These are phyloP conservation scores for Pegoplata infirma DNA, from an alignment of 2,888 invertebrate species.

Conservation along the genomic window DNA sequence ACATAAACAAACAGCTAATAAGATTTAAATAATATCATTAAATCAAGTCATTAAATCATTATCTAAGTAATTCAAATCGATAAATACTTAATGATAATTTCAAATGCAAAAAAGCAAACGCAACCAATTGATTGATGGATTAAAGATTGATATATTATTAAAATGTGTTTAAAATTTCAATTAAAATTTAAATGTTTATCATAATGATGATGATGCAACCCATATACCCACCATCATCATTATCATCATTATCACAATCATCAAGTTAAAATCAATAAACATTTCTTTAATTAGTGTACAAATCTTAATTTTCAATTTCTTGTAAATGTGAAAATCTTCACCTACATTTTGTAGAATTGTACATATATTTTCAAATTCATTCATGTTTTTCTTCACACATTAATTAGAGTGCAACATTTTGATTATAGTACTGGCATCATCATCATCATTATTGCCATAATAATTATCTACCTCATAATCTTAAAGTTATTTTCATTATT, in stretches of 20 bases:
- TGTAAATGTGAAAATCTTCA: constrained; percentile 47
- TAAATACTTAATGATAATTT: constrained; percentile 5
- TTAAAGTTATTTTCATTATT: too few relatives aligned
- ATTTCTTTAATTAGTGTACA: constrained; percentile 33
- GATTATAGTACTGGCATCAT: background rate
- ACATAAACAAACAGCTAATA: constrained; percentile 11
- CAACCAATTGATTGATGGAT: background rate
- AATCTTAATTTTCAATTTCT: background rate
- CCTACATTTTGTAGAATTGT: constrained; percentile 36
- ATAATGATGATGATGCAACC: constrained; percentile 26
- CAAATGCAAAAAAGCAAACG: background rate
- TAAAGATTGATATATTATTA: constrained; percentile 6
- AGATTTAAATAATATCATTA: constrained; percentile 44
- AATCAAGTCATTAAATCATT: constrained; percentile 53
- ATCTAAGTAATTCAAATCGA: background rate
- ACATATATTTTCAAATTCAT: constrained; percentile 23
- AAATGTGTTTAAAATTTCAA: background rate
- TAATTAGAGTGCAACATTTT: constrained; percentile 58
- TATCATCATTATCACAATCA: constrained; percentile 32
- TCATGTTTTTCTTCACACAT: constrained; percentile 52
- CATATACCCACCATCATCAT: background rate
- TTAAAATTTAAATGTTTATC: too few relatives aligned
- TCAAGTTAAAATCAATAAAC: constrained; percentile 41
- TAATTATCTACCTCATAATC: background rate
- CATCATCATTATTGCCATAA: background rate